Percentiles rank a stretch among this genome's conserved stretches.
Evolutionary conservation across 2,888 invertebrate genomes (phyloP).

Genomic region (Neria commutata): DNA sequence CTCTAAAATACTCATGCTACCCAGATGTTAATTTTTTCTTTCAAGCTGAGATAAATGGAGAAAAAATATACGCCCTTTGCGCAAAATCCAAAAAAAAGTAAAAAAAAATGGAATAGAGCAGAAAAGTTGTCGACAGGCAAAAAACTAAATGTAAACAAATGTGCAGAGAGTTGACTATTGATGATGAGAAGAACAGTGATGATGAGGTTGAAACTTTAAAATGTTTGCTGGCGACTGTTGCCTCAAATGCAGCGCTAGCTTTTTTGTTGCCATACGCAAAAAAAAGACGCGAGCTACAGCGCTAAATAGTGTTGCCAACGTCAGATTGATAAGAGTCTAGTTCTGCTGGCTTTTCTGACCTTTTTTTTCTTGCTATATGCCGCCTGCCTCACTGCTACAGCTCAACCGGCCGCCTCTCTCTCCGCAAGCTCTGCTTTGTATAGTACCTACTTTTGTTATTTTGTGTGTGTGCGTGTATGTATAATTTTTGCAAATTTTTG

Average conservation of each 20-base stretch:
- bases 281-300: neutral
- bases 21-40: neutral
- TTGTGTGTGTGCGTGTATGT: too few relatives aligned
- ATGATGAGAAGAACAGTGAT: too few relatives aligned
- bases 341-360: neutral
- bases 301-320: neutral
- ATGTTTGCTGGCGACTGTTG: constrained; percentile 10
- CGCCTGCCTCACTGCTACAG: neutral
- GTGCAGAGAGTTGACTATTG: constrained; percentile 10
- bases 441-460: too few relatives aligned
- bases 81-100: constrained; percentile 21
- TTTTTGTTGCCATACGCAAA: neutral
- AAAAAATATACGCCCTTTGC: constrained; percentile 12
- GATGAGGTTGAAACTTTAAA: constrained; percentile 2
- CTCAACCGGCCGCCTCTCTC: neutral
- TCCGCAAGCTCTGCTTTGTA: too few relatives aligned
- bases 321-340: neutral
- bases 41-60: neutral
- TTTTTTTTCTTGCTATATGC: neutral
- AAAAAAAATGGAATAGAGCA: neutral
- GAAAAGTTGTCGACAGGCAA: neutral
- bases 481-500: constrained; percentile 1
- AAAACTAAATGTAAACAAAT: constrained; percentile 20
- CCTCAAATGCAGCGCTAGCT: neutral
- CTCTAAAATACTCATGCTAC: neutral